Base-by-base conservation (phyloP, 2,888 invertebrate species). In the Cantharis nigra region DNA sequence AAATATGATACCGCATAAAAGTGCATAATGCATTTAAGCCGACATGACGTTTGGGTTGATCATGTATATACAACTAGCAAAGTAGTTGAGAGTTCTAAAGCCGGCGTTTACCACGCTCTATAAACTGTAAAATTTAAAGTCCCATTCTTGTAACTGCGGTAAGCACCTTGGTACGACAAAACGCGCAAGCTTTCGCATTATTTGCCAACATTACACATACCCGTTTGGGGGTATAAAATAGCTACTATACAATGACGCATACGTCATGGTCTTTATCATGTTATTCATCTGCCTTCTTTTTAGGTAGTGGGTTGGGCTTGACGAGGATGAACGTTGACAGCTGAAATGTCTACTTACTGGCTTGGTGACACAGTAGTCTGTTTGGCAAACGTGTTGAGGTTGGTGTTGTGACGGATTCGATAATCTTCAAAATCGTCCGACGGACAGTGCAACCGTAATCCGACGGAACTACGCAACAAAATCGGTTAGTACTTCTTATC, bases 121-220 rank as follows among this genome's bases (percentile, higher is more conserved):
- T 88, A 88, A 88, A 88, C 81, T 85, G 83, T 83, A 83, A 83
- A 85, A 83, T 88, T 88, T 88, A 88, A 85, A 85, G 84, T 83
- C 80, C 80, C 76, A 74, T 80, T 81, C 80, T 75, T 81, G 79
- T 73, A 78, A 77, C 80, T 78, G 78, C 77, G 80, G 79, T 78
- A 80, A 85, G 85, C 85, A 83, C 84, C 83, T 79, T 80, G 76
- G 79, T 80, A 77, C 81, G 81, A 83, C 85, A 83, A 83, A 84
- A 84, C 82, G 84, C 82, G 83, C 79, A 82, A 82, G 81, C 77
- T 75, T 78, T 81, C 82, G 83, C 86, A 86, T 87, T 87, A 86
- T 86, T 87, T 85, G 85, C 85, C 85, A 83, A 86, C 86, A 87
- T 87, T 86, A 86, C 86, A 85, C 82, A 83, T 84, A 84, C 81